Percentiles rank a stretch among this genome's conserved stretches.
phyloP scores from a whole-genome alignment of 2,113 vertebrate species.

The Ictalurus punctatus region DNA sequence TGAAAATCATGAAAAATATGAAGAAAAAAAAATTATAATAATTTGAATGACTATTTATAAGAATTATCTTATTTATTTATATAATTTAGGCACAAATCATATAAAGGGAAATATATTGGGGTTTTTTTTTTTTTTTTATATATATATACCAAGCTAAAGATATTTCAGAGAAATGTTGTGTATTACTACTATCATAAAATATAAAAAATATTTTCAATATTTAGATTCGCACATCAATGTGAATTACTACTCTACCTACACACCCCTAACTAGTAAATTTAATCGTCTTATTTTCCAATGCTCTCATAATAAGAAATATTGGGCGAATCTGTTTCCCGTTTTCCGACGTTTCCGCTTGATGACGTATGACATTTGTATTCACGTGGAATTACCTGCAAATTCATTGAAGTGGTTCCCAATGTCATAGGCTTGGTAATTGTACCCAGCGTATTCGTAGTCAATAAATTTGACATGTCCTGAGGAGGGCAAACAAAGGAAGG shows the following conservation, averaged over 20 bases:
- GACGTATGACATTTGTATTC: neutral
- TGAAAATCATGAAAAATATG: neutral
- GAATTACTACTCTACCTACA: neutral
- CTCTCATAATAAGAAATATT: neutral
- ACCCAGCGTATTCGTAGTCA: slow-evolving; percentile 98
- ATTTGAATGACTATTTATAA: neutral
- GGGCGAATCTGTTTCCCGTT: neutral
- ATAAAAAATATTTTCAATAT: neutral
- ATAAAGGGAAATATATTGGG: neutral
- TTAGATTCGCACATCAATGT: neutral
- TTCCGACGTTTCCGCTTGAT: neutral
- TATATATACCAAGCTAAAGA: neutral
- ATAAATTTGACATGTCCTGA: slow-evolving; percentile 95
- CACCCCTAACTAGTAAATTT: neutral
- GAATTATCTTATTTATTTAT: neutral
- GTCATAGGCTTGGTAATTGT: slow-evolving; percentile 98
- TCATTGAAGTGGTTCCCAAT: slow-evolving; percentile 99
- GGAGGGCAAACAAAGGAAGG: slow-evolving; percentile 75
- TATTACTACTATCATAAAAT: neutral
- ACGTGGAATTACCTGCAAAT: slow-evolving; percentile 85
- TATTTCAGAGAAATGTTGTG: neutral
- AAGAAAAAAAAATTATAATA: neutral
- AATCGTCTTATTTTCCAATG: neutral
- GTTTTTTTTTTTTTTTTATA: neutral
- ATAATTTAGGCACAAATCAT: neutral